Evolutionary conservation across 2,113 vertebrate genomes (phyloP), one percentile per base, ranked within the genome.

Genomic region (Istiophorus platypterus): DNA sequence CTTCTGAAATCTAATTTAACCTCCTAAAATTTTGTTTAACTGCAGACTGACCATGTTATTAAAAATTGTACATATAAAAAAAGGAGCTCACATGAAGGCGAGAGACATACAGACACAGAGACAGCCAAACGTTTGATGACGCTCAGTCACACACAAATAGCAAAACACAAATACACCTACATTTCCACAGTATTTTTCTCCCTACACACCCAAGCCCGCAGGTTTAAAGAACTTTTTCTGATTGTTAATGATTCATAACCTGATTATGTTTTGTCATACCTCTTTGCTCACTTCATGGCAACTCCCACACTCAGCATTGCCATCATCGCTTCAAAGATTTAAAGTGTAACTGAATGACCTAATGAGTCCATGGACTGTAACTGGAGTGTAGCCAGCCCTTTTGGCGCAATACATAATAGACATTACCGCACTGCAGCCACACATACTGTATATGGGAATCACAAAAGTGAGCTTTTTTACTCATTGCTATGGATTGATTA

Each of bases 1-100:
- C 81, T 72, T 82, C 75, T 76, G 22, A 89, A 84, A 90, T 88
- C 59, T 84, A 83, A 88, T 86, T 90, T 80, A 71, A 84, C 76
- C 27, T 85, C 91, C 90, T 87, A 90, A 41, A 84, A 78, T 59
- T 49, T 37, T 22, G 72, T 80, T 84, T 85, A 49, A 56, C 67
- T 73, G 47, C 51, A 72, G 67, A 62, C 74, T 47, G 75, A 75
- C 58, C 24, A 6, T 70, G 57, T 65, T 45, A 45, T 41, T 70
- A 68, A 85, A 81, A 73, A 4, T 34, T 34, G n/a, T 27, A 24
- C 27, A 58, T 56, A 12, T 51, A 59, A 84, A 79, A 49, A 76
- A 26, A 65, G 13, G 51, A 58, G 49, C 27, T 71, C 49, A 37
- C 64, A 73, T 47, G 62, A 12, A 80, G 26, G 49, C 5, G 20